Base-by-base conservation (phyloP, 2,113 vertebrate genomes). In the Xerus inauris region DNA sequence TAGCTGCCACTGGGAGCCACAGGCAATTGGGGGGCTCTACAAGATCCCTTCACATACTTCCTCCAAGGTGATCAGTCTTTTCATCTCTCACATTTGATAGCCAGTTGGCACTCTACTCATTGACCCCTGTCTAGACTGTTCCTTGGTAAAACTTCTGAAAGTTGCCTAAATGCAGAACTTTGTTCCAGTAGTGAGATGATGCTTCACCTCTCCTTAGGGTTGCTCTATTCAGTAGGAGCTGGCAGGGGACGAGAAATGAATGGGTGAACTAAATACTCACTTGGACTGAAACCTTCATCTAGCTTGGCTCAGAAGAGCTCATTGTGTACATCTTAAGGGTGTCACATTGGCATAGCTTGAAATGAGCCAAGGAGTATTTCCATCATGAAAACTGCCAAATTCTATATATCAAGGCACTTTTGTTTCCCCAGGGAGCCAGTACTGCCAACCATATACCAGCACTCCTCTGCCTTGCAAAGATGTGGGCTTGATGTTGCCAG, bases 1-100 rank as follows among this genome's bases (percentile, higher is more conserved):
- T 32, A 47, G 16, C 13, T 62, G 47, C 49, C 26, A 35, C 40
- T 30, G n/a, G n/a, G 38, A 92, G n/a, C 67, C 30, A 11, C 2
- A 24, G 13, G 59, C 11, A 1, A 6, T n/a, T 4, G 11, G 0
- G 49, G 28, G 17, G 12, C 51, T n/a, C 77, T 3, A 1, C 4
- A 6, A 20, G 28, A 20, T n/a, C 57, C 64, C 40, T 76, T 51
- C 17, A 6, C 38, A 57, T 38, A 2, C 10, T n/a, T 30, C 24
- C 9, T 3, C 3, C 4, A 0, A 67, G 54, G 5, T 35, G 30
- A 24, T n/a, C 69, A 54, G 19, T 47, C 42, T 64, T 81, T 38
- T 69, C 20, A 35, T 38, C 47, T 14, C 59, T 64, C 30, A 19
- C 5, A 3, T 22, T 47, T 51, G 49, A 22, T 13, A 8, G 38